phyloP scores from a whole-genome alignment of 2,113 vertebrate species.

The Sorex fumeus region DNA sequence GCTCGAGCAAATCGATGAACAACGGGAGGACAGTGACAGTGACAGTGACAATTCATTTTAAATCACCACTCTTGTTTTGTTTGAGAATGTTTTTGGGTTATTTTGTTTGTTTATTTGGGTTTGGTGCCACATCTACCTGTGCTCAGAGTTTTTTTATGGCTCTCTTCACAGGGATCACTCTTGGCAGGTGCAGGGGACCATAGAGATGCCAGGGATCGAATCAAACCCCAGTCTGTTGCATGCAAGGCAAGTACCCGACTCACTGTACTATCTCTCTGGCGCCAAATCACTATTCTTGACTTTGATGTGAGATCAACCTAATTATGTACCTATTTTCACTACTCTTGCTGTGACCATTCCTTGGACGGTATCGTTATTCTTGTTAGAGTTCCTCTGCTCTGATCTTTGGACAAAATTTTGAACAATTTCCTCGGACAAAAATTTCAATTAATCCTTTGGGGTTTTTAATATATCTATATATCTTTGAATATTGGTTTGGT shows the following conservation, averaged over 20 bases:
- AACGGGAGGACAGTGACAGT: too few species aligned
- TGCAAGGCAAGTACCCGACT: too few species aligned
- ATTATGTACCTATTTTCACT: background rate
- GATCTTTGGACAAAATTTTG: background rate
- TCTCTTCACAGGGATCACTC: background rate
- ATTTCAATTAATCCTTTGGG: background rate
- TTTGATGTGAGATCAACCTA: background rate
- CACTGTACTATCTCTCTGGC: too few species aligned
- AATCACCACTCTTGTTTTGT: background rate
- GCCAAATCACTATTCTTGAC: background rate
- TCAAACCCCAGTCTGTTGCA: too few species aligned
- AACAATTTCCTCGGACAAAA: background rate
- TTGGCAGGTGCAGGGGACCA: too few species aligned
- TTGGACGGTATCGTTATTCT: background rate
- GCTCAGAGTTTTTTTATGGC: background rate
- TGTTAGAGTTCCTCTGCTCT: background rate
- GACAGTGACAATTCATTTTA: slow-evolving; percentile 8
- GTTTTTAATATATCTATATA: background rate
- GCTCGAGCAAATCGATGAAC: too few species aligned
- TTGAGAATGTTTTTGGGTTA: background rate
- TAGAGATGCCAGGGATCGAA: too few species aligned
- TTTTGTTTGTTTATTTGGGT: background rate
- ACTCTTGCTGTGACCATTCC: background rate
- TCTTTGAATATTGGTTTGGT: too few species aligned
- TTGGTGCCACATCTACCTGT: too few species aligned